Evolutionary conservation across 2,888 invertebrate species (phyloP), one percentile per base, ranked within the genome.

Genomic region (Amphimallon solstitiale): DNA sequence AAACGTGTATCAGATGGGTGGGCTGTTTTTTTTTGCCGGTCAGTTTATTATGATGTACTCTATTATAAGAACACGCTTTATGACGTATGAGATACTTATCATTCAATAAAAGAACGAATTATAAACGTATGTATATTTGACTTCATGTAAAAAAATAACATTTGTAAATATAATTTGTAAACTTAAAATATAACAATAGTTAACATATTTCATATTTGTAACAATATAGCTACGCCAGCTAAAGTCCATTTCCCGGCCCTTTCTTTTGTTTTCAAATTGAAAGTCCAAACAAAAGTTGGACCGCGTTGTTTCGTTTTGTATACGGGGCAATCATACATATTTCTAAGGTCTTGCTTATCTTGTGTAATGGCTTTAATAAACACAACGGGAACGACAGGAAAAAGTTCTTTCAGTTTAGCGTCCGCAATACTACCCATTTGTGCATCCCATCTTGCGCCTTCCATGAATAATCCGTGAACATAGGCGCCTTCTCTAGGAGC

Each of bases 271-370:
- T 92, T 93, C 67, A 98, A 84, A 82, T 95, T 95, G 80, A 98
- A 97, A 0, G 96, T 96, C 97, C 97, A 97, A 9, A 98, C 95
- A 78, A 90, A 98, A 0, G 97, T 97, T 0, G 92, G 93, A 0
- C 97, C 97, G 61, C 97, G 87, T 79, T 88, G 87, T 72, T 90
- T 87, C 9, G 95, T 97, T 84, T 96, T 96, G 82, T 97, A 97
- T 4, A 97, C 92, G 6, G 97, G 96, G 80, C 96, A 97, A 78
- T 94, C 94, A 82, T 96, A 97, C 71, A 94, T 87, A 79, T 92
- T 95, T 72, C 93, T 88, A 12, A 88, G 83, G 75, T 97, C 97
- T 80, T 93, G 93, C 79, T 97, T 94, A 81, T 97, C 97, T 79
- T 92, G 91, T 0, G 92, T 92, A 56, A 93, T 90, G 1, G 93